Conservation (phyloP, 2,888 invertebrate genomes). For the Microchrysa polita region DNA sequence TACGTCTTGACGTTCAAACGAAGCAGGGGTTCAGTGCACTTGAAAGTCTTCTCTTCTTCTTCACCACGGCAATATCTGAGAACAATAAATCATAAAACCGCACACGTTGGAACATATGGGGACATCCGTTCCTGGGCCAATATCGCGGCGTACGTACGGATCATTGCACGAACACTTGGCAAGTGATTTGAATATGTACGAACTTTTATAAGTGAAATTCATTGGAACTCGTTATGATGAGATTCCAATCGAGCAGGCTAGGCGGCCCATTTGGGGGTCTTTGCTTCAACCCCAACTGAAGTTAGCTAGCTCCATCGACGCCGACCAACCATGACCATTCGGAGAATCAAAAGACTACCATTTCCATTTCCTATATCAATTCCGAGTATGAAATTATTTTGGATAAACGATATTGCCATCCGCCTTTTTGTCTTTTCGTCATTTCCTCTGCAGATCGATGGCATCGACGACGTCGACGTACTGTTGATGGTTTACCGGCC, state of each 20-base stretch:
- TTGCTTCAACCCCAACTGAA: neutral
- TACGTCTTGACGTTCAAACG: neutral
- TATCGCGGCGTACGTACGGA: no score
- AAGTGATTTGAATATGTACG: slow-evolving; percentile 40
- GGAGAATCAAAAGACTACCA: neutral
- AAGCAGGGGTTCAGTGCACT: slow-evolving; percentile 42
- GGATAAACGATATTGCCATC: slow-evolving; percentile 32
- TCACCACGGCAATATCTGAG: neutral
- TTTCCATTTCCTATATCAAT: neutral
- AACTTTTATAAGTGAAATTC: slow-evolving; percentile 28
- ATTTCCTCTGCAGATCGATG: slow-evolving; percentile 14
- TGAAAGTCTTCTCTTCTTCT: slow-evolving; percentile 30
- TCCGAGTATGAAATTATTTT: slow-evolving; percentile 14
- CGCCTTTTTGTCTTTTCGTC: neutral
- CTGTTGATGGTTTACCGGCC: neutral
- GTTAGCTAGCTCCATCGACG: neutral
- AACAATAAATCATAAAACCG: slow-evolving; percentile 44
- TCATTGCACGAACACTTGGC: slow-evolving; percentile 21
- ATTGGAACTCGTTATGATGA: slow-evolving; percentile 26
- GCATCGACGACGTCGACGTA: neutral
- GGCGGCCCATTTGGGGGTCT: slow-evolving; percentile 28
- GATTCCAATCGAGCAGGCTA: slow-evolving; percentile 27
- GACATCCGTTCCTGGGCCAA: slow-evolving; percentile 36
- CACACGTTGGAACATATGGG: slow-evolving; percentile 36
- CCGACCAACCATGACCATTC: neutral